A percentile compares a stretch with the other conserved stretches of the same genome.
phyloP scores from a whole-genome alignment of 2,113 vertebrate genomes.

The Ptychochromis oligacanthus region DNA sequence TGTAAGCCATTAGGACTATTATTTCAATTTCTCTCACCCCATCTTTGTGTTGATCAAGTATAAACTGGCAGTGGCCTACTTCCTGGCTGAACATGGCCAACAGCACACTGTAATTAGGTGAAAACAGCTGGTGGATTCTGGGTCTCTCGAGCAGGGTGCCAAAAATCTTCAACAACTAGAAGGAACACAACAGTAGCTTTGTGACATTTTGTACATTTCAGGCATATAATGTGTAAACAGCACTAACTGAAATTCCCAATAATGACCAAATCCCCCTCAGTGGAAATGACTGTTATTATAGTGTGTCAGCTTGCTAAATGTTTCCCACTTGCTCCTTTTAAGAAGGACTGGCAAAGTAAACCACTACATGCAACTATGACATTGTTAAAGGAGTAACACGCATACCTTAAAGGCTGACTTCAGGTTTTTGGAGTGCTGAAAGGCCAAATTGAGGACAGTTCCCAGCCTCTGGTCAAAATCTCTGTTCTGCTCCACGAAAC shows the following conservation, averaged over 20 bases:
- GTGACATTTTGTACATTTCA: not conserved
- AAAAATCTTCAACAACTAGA: constrained; percentile 79
- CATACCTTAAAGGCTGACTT: constrained; percentile 81
- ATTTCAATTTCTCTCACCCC: constrained; percentile 51
- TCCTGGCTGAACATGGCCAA: constrained; percentile 80
- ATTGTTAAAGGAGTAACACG: not conserved
- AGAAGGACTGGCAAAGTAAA: not conserved
- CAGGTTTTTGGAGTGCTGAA: constrained; percentile 82
- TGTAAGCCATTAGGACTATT: not conserved
- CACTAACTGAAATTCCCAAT: not conserved
- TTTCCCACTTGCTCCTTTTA: not conserved
- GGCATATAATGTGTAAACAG: not conserved
- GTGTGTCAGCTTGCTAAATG: not conserved
- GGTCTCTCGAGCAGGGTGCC: constrained; percentile 78
- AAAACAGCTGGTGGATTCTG: constrained; percentile 74
- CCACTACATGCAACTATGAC: not conserved
- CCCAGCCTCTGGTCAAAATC: constrained; percentile 83
- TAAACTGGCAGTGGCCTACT: constrained; percentile 75
- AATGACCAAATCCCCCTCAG: not conserved
- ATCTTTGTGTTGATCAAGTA: constrained; percentile 79
- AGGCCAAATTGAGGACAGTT: constrained; percentile 83
- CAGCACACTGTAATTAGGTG: constrained; percentile 75
- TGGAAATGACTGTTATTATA: not conserved
- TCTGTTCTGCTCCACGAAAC: constrained; percentile 81
- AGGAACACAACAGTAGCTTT: not conserved